Evolutionary conservation across 2,797 vertebrate genomes (phyloP), one percentile per base, ranked within the genome.

Genomic region (Neomorphus geoffroyi): DNA sequence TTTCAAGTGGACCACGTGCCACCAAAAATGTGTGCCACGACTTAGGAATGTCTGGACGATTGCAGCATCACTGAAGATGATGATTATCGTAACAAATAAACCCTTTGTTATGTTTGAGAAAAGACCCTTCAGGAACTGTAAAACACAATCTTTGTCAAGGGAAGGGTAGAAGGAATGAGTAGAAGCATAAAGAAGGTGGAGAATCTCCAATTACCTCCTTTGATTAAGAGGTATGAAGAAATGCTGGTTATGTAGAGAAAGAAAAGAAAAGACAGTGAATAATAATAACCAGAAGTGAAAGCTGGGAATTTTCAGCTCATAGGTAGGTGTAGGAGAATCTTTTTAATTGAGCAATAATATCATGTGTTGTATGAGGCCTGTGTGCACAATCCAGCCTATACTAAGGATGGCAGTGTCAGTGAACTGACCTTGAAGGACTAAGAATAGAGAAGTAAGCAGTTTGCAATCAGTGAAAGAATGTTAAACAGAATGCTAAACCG

Each of bases 81-180:
- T 77, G 50, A 50, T 22, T 65, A 18, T 18, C 48, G 1, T 41
- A 66, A 61, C 22, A 61, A 56, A 57, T 6, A 48, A 45, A 73
- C 85, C 7, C 21, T 46, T 46, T 32, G 9, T 26, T 56, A 27
- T 41, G 64, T 61, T 41, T 45, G 15, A 50, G 37, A 46, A 50
- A 69, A 70, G 18, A 28, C 43, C 26, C 60, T 54, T 11, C 37
- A 46, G 30, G 33, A 19, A 32, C 69, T 1, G 2, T 50, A 54
- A 66, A 73, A 19, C 14, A 50, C 0, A 0, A 57, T 11, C 18
- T 60, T 57, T 7, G 1, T 37, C 41, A 26, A 57, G 32, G 18
- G 48, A 80, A 80, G 17, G 11, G 50, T 18, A 13, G 56, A 78
- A 54, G 22, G 33, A 82, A 75, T 17, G 18, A 69, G 37, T 23